Base-by-base conservation (phyloP, 2,888 invertebrate species). In the Mimas tiliae region DNA sequence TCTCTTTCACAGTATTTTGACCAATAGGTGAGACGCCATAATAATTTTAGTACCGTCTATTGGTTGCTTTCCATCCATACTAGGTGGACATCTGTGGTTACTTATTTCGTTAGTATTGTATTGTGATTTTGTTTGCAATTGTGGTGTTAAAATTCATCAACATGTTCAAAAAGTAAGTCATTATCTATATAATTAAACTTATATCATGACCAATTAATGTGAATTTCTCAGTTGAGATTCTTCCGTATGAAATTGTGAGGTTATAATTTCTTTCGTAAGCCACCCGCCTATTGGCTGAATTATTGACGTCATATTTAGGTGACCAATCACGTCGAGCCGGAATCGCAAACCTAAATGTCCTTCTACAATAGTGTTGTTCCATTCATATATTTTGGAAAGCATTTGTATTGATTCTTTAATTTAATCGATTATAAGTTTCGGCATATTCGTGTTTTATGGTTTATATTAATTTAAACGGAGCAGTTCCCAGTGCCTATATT, bases 151-250 rank as follows among this genome's bases (percentile, higher is more conserved):
- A 64, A 69, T 62, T 58, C 64, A 51, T 12, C 80, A 88, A 73
- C 71, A 94, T 94, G 94, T 94, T 94, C 70, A 94, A 94, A 79
- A 94, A 94, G 94, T 94, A 81, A 93, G 94, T 94, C 68, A 45
- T 67, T 47, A 65, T 64, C 65, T 58, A 66, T 64, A 63, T 55
- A 34, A 45, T 21, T 67, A 34, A n/a, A 52, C 19, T 0, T 45
- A 19, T 65, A 55, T 65, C 67, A 14, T 58, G 8, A 47, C 34
- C 9, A 48, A 27, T 9, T 33, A 21, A 34, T 62, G 21, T 19
- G 2, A 50, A 64, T 52, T 53, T 7, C 2, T 1, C 14, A 45
- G 34, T 34, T 33, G n/a, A 12, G 33, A 45, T 34, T 47, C 19
- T 9, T 47, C 33, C 21, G 14, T 47, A 48, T 50, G 7, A 50